A percentile compares a stretch with the other conserved stretches of the same genome.
phyloP scores from a whole-genome alignment of 1,140 invertebrate genomes.

The Tetraneura akinire region DNA sequence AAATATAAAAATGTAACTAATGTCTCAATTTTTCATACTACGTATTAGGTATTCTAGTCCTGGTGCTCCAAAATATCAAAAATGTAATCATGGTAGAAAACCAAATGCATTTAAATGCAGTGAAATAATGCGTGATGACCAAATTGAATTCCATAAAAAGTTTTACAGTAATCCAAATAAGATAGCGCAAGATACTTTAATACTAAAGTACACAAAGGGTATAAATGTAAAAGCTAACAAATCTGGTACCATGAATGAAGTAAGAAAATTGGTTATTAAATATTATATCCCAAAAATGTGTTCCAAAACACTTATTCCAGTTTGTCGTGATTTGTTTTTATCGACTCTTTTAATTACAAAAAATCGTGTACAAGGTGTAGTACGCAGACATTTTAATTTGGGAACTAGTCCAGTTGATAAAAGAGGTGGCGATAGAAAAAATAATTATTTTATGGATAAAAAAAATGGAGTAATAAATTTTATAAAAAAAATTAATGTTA shows the following conservation, averaged over 20 bases:
- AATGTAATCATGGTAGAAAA: neutral
- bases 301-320: constrained; percentile 14
- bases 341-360: neutral
- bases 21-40: neutral
- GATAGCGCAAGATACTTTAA: neutral
- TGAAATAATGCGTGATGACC: neutral
- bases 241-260: neutral
- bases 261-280: constrained; percentile 9
- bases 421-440: constrained; percentile 8
- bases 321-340: constrained; percentile 28
- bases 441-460: neutral
- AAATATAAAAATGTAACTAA: neutral
- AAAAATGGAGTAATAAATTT: constrained; percentile 10
- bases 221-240: neutral
- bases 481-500: constrained; percentile 29
- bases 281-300: constrained; percentile 2
- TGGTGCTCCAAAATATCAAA: neutral
- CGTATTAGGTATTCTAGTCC: constrained; percentile 7
- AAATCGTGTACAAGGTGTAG: constrained; percentile 14
- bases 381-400: constrained; percentile 6
- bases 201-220: constrained; percentile 13
- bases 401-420: constrained; percentile 9
- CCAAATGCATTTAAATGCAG: neutral
- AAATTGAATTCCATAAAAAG: constrained; percentile 13
- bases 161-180: neutral